phyloP scores from a whole-genome alignment of 2,797 vertebrate species.

The Hirundo rustica region DNA sequence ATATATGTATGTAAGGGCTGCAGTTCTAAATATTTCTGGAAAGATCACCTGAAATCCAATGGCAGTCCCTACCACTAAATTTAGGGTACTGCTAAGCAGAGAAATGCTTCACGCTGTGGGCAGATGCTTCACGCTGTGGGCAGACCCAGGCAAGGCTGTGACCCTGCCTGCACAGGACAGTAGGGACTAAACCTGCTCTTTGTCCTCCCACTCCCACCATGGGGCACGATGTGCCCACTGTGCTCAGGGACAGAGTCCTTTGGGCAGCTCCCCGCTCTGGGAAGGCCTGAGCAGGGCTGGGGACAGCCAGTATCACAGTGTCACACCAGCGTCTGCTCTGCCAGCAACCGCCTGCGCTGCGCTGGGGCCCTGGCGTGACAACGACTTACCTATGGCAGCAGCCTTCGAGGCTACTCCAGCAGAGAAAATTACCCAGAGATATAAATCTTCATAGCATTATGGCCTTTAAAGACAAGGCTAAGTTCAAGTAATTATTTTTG shows the following conservation, averaged over 20 bases:
- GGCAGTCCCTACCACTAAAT: not conserved
- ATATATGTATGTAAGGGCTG: not conserved
- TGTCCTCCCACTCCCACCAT: fast-evolving
- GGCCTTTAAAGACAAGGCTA: constrained; percentile 19
- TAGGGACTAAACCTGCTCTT: not conserved
- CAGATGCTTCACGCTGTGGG: not conserved
- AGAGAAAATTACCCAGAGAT: not conserved
- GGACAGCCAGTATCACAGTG: not conserved
- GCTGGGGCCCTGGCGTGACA: not conserved
- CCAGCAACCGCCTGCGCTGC: not conserved
- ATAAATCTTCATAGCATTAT: not conserved
- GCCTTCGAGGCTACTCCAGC: not conserved
- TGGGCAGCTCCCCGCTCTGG: fast-evolving
- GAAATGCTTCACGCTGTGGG: not conserved
- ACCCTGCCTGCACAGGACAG: not conserved
- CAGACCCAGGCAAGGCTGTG: not conserved
- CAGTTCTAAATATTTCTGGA: not conserved
- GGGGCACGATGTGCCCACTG: fast-evolving
- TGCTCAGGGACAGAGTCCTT: not conserved
- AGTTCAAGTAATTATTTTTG: constrained; percentile 1
- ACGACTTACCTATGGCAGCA: not conserved
- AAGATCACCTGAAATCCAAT: not conserved
- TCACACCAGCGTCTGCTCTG: not conserved
- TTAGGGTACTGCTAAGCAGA: not conserved
- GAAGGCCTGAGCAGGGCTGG: not conserved